These are phyloP conservation scores for Salarias fasciatus DNA, from an alignment of 2,797 vertebrate species.

Conservation along the genomic window DNA sequence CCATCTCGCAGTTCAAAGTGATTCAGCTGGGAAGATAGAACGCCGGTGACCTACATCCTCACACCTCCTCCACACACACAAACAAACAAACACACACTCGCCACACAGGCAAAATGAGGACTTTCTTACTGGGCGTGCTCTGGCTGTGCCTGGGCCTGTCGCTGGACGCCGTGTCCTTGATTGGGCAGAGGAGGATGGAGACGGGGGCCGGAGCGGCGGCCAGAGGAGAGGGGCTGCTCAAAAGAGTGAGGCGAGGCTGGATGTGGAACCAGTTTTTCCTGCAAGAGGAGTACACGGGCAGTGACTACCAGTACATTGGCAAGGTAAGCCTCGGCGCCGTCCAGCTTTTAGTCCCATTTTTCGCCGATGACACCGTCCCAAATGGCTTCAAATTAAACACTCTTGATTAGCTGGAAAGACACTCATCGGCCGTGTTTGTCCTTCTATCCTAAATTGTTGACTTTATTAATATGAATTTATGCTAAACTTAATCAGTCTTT, in stretches of 20 bases:
- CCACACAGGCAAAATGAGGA: conserved; percentile 68
- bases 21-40: conserved; percentile 70
- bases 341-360: neutral
- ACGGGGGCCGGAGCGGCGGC: conserved; percentile 4
- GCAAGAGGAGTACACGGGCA: conserved; percentile 94
- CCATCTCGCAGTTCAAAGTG: conserved; percentile 30
- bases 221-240: conserved; percentile 67
- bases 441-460: conserved; percentile 2
- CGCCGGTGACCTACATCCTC: conserved; percentile 11
- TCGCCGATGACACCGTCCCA: neutral
- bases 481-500: conserved; percentile 19
- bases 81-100: conserved; percentile 16
- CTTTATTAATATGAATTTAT: conserved; percentile 28
- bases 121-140: conserved; percentile 45
- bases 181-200: conserved; percentile 70
- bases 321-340: conserved; percentile 83
- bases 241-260: conserved; percentile 92
- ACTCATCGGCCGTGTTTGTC: conserved; percentile 13
- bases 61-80: neutral
- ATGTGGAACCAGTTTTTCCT: conserved; percentile 99
- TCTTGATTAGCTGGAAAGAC: conserved; percentile 17
- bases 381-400: neutral
- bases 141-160: conserved; percentile 60
- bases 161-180: conserved; percentile 67
- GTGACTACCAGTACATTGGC: conserved; percentile 93